Evolutionary conservation across 2,113 vertebrate genomes (phyloP).

Genomic region (Jacana jacana): DNA sequence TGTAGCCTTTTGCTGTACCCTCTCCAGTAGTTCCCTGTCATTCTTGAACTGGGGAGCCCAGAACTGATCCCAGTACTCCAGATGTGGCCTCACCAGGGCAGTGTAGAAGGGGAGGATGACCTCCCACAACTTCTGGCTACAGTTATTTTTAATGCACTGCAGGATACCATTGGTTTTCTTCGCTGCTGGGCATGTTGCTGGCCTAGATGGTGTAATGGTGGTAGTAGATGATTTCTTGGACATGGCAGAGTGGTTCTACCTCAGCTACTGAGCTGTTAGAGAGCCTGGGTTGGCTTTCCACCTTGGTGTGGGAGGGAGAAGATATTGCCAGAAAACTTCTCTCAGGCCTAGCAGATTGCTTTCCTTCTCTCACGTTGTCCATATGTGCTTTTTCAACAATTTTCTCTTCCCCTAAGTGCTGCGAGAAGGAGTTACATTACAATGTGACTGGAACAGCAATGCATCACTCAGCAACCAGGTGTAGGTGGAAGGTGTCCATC

Average conservation of each 20-base stretch:
- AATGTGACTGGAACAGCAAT: neutral
- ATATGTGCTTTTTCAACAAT: neutral
- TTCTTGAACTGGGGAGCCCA: neutral
- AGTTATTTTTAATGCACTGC: neutral
- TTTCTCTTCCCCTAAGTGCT: neutral
- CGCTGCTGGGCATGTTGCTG: neutral
- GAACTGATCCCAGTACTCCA: neutral
- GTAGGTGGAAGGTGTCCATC: neutral
- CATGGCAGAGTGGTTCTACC: neutral
- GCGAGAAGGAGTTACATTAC: neutral
- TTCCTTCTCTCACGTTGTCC: neutral
- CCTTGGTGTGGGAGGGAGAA: neutral
- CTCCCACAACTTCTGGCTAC: neutral
- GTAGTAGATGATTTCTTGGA: neutral
- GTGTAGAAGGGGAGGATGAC: neutral
- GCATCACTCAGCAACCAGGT: neutral
- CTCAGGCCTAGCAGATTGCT: accelerated
- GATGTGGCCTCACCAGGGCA: neutral
- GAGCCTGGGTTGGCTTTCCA: neutral
- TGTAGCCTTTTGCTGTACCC: neutral
- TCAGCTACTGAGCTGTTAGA: neutral
- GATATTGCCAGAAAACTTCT: neutral
- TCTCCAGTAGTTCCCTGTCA: neutral
- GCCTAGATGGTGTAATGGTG: neutral
- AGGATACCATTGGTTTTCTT: neutral